Percentiles rank a stretch among this genome's conserved stretches.
phyloP scores from a whole-genome alignment of 2,113 vertebrate genomes.

The Canis aureus region DNA sequence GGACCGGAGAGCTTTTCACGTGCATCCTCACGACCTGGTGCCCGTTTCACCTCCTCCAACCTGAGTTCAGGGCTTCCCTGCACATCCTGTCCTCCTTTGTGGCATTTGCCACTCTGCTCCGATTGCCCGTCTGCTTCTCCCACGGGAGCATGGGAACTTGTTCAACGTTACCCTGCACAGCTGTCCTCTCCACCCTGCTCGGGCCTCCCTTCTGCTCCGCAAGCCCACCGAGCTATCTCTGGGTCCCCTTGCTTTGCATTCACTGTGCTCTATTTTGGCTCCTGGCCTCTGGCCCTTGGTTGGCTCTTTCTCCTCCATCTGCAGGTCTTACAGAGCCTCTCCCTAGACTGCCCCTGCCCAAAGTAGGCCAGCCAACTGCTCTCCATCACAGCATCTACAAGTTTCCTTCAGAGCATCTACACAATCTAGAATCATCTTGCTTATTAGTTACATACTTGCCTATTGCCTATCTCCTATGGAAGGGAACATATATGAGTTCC shows the following conservation, averaged over 20 bases:
- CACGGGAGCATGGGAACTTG: background rate
- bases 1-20: background rate
- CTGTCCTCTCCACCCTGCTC: background rate
- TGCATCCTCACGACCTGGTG: accelerated
- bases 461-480: background rate
- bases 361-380: background rate
- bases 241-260: background rate
- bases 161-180: background rate
- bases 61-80: background rate
- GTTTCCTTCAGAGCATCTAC: background rate
- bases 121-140: background rate
- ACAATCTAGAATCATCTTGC: background rate
- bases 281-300: background rate
- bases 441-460: background rate
- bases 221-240: background rate
- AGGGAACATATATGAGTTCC: background rate
- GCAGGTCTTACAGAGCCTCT: background rate
- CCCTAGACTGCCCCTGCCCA: background rate
- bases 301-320: background rate
- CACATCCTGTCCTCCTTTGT: accelerated
- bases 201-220: background rate
- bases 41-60: background rate
- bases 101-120: background rate
- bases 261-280: background rate
- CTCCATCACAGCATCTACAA: background rate